A percentile compares a stretch with the other conserved stretches of the same genome.
phyloP scores from a whole-genome alignment of 2,113 vertebrate genomes.

The Cololabis saira region DNA sequence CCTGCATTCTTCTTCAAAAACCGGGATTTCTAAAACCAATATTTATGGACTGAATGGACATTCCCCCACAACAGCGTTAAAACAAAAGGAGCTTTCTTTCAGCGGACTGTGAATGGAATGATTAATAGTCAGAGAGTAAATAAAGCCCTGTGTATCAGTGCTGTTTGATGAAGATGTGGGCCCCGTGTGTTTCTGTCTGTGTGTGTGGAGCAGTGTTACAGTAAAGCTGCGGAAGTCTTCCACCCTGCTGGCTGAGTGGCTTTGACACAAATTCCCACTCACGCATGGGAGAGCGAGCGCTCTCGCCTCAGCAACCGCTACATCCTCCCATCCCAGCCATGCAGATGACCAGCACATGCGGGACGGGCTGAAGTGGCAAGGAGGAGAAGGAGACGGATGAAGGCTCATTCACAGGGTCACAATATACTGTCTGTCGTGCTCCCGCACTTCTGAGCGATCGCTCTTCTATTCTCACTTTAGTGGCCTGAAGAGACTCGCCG shows the following conservation, averaged over 20 bases:
- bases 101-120: constrained; percentile 36
- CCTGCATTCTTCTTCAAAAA: too few species aligned
- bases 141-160: constrained; percentile 49
- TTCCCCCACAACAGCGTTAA: constrained; percentile 13
- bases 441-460: constrained; percentile 4
- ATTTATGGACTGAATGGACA: constrained; percentile 20
- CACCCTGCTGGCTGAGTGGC: constrained; percentile 54
- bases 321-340: constrained; percentile 28
- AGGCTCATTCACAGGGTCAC: constrained; percentile 30
- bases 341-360: constrained; percentile 39
- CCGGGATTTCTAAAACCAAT: not conserved
- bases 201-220: constrained; percentile 30
- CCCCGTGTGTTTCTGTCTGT: constrained; percentile 16
- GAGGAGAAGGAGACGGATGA: not conserved
- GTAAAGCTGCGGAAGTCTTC: constrained; percentile 40
- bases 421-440: not conserved
- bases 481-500: not conserved
- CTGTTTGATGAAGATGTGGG: constrained; percentile 29
- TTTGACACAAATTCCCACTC: constrained; percentile 69
- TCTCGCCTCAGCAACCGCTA: constrained; percentile 59
- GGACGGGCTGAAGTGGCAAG: not conserved
- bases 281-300: constrained; percentile 34
- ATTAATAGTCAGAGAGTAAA: constrained; percentile 59
- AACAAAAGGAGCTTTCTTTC: constrained; percentile 40
- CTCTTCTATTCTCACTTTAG: constrained; percentile 1